These are phyloP conservation scores for Pediacus dermestoides DNA, from an alignment of 2,888 invertebrate genomes.

Conservation along the genomic window DNA sequence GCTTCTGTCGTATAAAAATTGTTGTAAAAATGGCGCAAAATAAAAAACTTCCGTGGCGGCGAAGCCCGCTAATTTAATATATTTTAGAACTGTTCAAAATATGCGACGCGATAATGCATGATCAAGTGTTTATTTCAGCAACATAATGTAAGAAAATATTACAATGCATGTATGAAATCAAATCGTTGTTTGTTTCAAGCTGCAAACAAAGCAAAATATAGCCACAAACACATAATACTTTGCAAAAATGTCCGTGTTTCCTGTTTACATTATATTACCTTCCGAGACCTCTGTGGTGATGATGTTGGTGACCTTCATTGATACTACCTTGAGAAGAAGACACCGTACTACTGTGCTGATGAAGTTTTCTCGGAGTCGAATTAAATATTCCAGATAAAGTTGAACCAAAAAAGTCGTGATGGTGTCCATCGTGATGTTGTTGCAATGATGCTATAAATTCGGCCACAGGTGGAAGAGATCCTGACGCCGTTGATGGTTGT, in stretches of 20 bases:
- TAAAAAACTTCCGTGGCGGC: too few species aligned
- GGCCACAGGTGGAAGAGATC: constrained; percentile 68
- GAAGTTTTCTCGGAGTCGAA: constrained; percentile 51
- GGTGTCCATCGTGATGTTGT: constrained; percentile 52
- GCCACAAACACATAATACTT: too few species aligned
- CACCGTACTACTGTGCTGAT: constrained; percentile 47
- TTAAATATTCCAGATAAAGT: constrained; percentile 69
- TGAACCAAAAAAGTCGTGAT: constrained; percentile 63
- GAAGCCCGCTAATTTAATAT: too few species aligned
- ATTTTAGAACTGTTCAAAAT: too few species aligned
- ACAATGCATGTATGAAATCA: too few species aligned
- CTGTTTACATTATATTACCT: constrained; percentile 23
- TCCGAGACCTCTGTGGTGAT: constrained; percentile 30
- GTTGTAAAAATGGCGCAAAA: too few species aligned
- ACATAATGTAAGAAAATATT: too few species aligned
- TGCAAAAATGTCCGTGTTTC: not conserved
- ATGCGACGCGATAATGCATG: too few species aligned
- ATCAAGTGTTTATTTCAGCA: too few species aligned
- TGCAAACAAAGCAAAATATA: too few species aligned
- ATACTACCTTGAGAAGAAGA: constrained; percentile 50
- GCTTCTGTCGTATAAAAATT: too few species aligned
- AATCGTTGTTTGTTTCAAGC: too few species aligned
- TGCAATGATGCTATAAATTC: constrained; percentile 75
- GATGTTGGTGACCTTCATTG: constrained; percentile 43
- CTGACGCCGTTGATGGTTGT: constrained; percentile 58